Evolutionary conservation across 2,113 vertebrate species (phyloP).

Genomic region (Chaetorhynchus papuensis): DNA sequence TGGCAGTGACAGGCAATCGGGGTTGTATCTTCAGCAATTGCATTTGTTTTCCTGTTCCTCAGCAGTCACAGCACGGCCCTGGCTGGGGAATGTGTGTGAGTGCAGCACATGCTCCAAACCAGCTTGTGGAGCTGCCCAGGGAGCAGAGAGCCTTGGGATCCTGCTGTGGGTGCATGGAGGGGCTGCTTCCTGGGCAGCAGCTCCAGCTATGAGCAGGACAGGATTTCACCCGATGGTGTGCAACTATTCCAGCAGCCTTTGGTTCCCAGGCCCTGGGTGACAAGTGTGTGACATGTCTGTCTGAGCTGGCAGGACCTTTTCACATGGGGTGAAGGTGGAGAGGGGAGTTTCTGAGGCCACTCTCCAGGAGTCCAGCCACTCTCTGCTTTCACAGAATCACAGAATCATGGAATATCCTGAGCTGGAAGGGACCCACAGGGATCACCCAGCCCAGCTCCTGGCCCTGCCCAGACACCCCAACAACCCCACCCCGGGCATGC

Average conservation of each 20-base stretch:
- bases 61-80: background rate
- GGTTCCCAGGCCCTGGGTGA: background rate
- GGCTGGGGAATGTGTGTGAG: background rate
- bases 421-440: background rate
- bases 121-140: background rate
- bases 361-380: background rate
- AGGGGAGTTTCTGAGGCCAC: background rate
- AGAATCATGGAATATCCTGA: background rate
- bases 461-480: rapidly evolving
- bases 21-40: background rate
- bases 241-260: background rate
- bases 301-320: background rate
- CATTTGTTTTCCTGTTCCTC: background rate
- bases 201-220: rapidly evolving
- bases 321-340: rapidly evolving
- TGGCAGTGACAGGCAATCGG: rapidly evolving
- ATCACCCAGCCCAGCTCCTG: rapidly evolving
- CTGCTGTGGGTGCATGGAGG: rapidly evolving
- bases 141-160: background rate
- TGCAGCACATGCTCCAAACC: background rate
- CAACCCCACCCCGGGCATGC: background rate
- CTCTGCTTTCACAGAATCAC: background rate
- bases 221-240: background rate
- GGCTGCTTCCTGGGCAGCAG: background rate
- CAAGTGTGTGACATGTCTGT: rapidly evolving